A percentile compares a stretch with the other conserved stretches of the same genome.
These are phyloP conservation scores for Pseudorasbora parva DNA, from an alignment of 2,113 vertebrate genomes.

Conservation along the genomic window DNA sequence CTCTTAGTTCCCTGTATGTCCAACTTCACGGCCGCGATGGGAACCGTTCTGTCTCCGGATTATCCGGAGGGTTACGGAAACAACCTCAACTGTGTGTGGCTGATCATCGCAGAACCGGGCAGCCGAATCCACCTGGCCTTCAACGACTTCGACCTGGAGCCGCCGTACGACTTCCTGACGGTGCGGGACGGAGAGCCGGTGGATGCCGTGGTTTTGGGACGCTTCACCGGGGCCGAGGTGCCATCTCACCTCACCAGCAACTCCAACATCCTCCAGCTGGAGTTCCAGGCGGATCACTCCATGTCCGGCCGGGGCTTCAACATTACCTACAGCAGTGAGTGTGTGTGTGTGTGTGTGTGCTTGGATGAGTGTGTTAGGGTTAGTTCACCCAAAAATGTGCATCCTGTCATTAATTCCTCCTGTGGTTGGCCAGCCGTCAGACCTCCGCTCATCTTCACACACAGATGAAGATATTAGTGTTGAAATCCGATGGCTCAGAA, in stretches of 20 bases:
- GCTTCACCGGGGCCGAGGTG: constrained; percentile 94
- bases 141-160: constrained; percentile 97
- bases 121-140: constrained; percentile 95
- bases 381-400: no score
- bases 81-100: constrained; percentile 97
- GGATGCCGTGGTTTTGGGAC: constrained; percentile 87
- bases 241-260: constrained; percentile 95
- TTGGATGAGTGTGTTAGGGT: no score
- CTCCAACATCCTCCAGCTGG: constrained; percentile 88
- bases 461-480: no score
- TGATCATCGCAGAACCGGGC: constrained; percentile 91
- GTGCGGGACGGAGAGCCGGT: constrained; percentile 92
- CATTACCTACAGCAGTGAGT: constrained; percentile 97
- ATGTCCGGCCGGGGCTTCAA: constrained; percentile 98
- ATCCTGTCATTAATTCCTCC: no score
- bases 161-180: constrained; percentile 95
- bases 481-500: no score
- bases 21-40: constrained; percentile 95
- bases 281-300: constrained; percentile 98
- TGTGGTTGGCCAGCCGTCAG: no score
- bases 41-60: constrained; percentile 95
- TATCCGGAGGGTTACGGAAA: constrained; percentile 98
- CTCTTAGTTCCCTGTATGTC: constrained; percentile 94
- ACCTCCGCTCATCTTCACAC: no score
- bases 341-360: not conserved